Evolutionary conservation across 2,797 vertebrate species (phyloP), one percentile per base, ranked within the genome.

Genomic region (Holocentrus rufus): DNA sequence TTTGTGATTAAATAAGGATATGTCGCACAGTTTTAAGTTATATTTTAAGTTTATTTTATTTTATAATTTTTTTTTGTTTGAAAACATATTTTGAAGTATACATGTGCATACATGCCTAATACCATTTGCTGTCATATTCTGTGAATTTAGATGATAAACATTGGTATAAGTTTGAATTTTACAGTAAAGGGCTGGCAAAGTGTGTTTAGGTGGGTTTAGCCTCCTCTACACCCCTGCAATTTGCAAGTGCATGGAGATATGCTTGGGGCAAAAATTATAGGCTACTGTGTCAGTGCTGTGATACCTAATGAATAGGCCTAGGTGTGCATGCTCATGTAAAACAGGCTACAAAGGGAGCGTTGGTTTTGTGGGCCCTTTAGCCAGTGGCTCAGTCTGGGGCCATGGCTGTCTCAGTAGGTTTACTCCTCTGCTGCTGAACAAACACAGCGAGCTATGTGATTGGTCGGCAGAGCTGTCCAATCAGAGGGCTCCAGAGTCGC

Each of bases 381-480:
- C 65, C 82, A 78, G 69, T 56, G 74, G 66, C 55, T 85, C 68
- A 79, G 69, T 65, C 82, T 60, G 70, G 87, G 88, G 81, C 85
- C 85, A 89, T 82, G 70, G 69, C 72, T 77, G 84, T 72, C 68
- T 83, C 74, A 55, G 63, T 74, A 65, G 80, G 65, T 81, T 75
- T 72, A 60, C 83, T 76, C 77, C 81, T 83, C 64, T 74, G 75
- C 85, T 85, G 84, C 87, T 82, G 87, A 85, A 54, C 87, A 89
- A 88, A 88, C 87, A 87, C 85, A 87, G 55, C 7, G 3, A 18
- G 80, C 65, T 2, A 18, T 84, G 61, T 69, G 81, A 94, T 94
- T 94, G 94, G 94, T 54, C 49, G 31, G 17, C 0, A 0, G 0
- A 1, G 14, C 65, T 3, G 72, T 22, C 94, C 94, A 94, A 94